These are phyloP conservation scores for Athetis lepigone DNA, from an alignment of 2,888 invertebrate species.

Conservation along the genomic window DNA sequence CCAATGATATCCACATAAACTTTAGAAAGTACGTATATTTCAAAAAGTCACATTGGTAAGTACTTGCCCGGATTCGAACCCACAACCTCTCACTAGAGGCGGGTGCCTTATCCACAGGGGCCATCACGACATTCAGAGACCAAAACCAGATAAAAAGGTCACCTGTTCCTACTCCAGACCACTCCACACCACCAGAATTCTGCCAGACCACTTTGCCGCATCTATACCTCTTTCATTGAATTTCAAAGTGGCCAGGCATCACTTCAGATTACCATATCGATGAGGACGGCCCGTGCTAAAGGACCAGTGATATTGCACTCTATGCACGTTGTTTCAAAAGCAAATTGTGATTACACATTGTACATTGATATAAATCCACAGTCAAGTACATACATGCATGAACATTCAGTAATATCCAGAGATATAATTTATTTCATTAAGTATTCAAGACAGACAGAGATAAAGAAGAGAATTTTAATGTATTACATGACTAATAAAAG, in stretches of 20 bases:
- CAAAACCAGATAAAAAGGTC: too few species aligned
- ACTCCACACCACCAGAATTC: too few species aligned
- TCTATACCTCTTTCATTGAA: not conserved
- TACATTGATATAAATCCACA: not conserved
- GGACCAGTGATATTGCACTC: not conserved
- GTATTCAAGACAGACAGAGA: not conserved
- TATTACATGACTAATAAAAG: not conserved
- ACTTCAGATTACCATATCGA: slow-evolving; percentile 33
- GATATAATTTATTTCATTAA: not conserved
- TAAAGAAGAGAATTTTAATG: slow-evolving; percentile 1
- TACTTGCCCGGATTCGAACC: too few species aligned
- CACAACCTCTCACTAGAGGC: too few species aligned
- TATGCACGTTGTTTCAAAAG: slow-evolving; percentile 25
- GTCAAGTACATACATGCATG: slow-evolving; percentile 20
- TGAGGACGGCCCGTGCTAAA: not conserved
- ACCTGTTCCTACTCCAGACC: too few species aligned
- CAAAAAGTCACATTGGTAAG: too few species aligned
- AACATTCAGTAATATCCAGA: slow-evolving; percentile 31
- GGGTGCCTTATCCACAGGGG: too few species aligned
- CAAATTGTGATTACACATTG: slow-evolving; percentile 5
- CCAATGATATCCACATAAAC: too few species aligned
- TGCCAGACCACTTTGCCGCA: not conserved
- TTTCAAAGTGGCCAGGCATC: slow-evolving; percentile 2
- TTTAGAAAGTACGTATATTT: too few species aligned
- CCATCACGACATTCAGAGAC: too few species aligned